Conservation (phyloP, 2,888 invertebrate species). For the Ophion ellenae region DNA sequence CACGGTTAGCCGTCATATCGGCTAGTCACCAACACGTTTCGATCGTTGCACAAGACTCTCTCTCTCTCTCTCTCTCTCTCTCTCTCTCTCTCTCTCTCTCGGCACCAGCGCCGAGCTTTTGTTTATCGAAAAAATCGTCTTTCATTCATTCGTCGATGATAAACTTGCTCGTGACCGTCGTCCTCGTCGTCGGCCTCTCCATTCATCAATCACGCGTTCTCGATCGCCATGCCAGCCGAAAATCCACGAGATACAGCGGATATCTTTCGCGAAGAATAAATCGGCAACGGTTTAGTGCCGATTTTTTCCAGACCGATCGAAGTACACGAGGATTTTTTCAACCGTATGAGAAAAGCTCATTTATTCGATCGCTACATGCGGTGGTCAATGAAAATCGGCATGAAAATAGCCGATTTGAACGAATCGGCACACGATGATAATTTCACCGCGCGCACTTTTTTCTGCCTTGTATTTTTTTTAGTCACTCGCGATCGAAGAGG, state of each 20-base stretch:
- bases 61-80: background rate
- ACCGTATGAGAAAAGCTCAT: too few relatives aligned
- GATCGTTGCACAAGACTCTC: slow-evolving; percentile 43
- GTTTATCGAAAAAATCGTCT: slow-evolving; percentile 43
- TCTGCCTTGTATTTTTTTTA: too few relatives aligned
- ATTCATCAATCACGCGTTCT: slow-evolving; percentile 36
- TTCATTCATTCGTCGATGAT: slow-evolving; percentile 52
- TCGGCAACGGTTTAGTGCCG: too few relatives aligned
- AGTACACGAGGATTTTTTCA: too few relatives aligned
- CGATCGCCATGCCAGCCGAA: background rate
- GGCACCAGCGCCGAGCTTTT: slow-evolving; percentile 26
- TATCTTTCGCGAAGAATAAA: too few relatives aligned
- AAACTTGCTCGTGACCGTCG: slow-evolving; percentile 17
- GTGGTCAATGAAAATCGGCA: too few relatives aligned
- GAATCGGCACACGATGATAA: too few relatives aligned
- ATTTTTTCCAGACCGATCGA: too few relatives aligned
- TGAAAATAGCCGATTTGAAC: too few relatives aligned
- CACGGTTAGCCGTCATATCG: slow-evolving; percentile 4
- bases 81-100: background rate
- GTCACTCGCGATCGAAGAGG: background rate
- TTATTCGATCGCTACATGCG: too few relatives aligned
- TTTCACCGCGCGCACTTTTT: too few relatives aligned
- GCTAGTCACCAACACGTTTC: slow-evolving; percentile 23
- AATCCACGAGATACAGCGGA: background rate
- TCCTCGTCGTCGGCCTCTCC: slow-evolving; percentile 1